These are phyloP conservation scores for Indicator maculatus DNA, from an alignment of 2,113 vertebrate genomes.

Conservation along the genomic window DNA sequence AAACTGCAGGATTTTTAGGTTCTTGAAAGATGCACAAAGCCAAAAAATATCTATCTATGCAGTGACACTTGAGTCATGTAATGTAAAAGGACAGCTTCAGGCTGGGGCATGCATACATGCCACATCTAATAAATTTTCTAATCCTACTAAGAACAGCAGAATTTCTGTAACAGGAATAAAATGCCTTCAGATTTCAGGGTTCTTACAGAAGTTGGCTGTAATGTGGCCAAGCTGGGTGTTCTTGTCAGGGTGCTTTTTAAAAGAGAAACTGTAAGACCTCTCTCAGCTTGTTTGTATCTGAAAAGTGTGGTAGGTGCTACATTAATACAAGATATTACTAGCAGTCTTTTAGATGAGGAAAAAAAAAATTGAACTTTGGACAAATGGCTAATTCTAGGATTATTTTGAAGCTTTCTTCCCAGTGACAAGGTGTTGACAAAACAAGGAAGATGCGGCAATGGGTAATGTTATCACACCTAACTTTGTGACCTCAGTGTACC, in stretches of 20 bases:
- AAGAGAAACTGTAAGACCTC: not conserved
- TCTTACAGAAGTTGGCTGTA: not conserved
- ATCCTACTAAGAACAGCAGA: not conserved
- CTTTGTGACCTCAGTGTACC: not conserved
- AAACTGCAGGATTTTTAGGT: not conserved
- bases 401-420: not conserved
- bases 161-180: not conserved
- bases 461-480: not conserved
- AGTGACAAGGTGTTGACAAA: not conserved
- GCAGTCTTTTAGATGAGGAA: not conserved
- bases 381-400: not conserved
- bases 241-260: not conserved
- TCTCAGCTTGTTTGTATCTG: not conserved
- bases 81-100: not conserved
- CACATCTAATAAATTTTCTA: not conserved
- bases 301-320: not conserved
- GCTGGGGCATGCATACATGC: accelerated
- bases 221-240: not conserved
- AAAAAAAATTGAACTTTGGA: not conserved
- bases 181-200: not conserved
- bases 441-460: not conserved
- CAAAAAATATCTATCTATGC: not conserved
- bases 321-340: not conserved
- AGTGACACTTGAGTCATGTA: not conserved
- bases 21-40: not conserved